phyloP scores from a whole-genome alignment of 2,888 invertebrate genomes.

The Gastrophysa polygoni region DNA sequence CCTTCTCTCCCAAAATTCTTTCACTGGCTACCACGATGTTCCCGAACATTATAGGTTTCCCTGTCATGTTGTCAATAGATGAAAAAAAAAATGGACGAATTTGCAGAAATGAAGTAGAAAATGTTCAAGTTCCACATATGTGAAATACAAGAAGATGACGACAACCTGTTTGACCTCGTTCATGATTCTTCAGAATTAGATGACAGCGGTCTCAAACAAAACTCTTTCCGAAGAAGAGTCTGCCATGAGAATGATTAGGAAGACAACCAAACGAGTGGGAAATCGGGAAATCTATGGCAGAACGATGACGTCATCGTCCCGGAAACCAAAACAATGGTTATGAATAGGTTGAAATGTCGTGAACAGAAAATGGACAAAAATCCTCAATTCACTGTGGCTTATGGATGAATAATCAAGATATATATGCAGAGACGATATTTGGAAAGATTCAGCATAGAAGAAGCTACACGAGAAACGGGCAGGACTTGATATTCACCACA shows the following conservation, averaged over 20 bases:
- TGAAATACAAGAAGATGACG: neutral
- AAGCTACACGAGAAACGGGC: neutral
- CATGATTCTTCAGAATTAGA: neutral
- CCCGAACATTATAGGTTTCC: too few species aligned
- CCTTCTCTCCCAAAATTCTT: too few species aligned
- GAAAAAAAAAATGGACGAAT: neutral
- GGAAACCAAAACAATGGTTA: neutral
- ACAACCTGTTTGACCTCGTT: neutral
- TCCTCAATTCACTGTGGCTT: neutral
- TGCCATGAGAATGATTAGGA: neutral
- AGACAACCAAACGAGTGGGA: neutral
- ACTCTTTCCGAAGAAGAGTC: neutral
- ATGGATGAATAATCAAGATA: neutral
- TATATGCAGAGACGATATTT: neutral
- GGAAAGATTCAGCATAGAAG: neutral
- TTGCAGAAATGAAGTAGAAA: neutral
- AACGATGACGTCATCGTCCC: neutral
- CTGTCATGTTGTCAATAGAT: too few species aligned
- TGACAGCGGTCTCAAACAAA: neutral
- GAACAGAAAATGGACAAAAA: neutral
- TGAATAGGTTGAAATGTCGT: neutral
- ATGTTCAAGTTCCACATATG: neutral
- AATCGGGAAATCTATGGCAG: neutral
- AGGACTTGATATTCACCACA: neutral
- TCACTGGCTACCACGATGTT: too few species aligned